Evolutionary conservation across 2,797 vertebrate species (phyloP), one percentile per base, ranked within the genome.

Genomic region (Tokudaia tokunoshimensis): DNA sequence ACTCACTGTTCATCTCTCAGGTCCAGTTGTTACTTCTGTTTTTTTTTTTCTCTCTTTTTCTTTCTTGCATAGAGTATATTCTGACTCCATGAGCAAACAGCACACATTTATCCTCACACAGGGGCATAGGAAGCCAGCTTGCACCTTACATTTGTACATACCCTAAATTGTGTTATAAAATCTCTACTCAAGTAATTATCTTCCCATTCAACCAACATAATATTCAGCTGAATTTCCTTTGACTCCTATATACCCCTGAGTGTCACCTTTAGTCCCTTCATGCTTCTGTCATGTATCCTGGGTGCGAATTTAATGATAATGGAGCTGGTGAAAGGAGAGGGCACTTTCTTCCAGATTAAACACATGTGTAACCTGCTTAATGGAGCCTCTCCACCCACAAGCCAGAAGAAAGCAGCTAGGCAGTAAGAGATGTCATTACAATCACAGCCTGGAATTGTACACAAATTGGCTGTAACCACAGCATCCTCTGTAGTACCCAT

Each of bases 151-250:
- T 75, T 65, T 59, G 3, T 10, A 7, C 41, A 55, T 37, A 14
- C 19, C 31, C 44, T 34, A 17, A 52, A 24, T 80, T 88, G 24
- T 47, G 3, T 52, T 34, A 13, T 79, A 87, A 75, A 31, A 6
- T 55, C 13, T n/a, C 37, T 31, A 65, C 0, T 0, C 9, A 7
- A 13, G 34, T 14, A 2, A 8, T 37, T 61, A 34, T 19, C 19
- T 65, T 79, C 67, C 59, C 4, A 34, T 20, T 75, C 67, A 44
- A 63, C 1, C 5, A 20, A 47, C 29, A 2, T 24, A 78, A 24
- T 8, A 72, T 17, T 74, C 22, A 47, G 19, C 47, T 74, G 5
- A n/a, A 78, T 91, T 14, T 37, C 55, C 2, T 13, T 31, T 22
- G 3, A 34, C 20, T 13, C 81, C 9, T 12, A 57, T 11, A 41